Evolutionary conservation across 1,140 invertebrate species (phyloP).

Genomic region (Caenorhabditis elegans): WBcel235 BX284603.4:5587501-5588000

Average conservation of each 20-base stretch:
- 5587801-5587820: neutral
- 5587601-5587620: conserved; percentile 10
- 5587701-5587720: conserved; percentile 2
- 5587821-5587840: neutral
- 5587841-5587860: neutral
- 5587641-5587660: neutral
- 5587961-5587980: neutral
- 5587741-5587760: neutral
- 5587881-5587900: conserved; percentile 3
- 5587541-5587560: neutral
- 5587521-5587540: neutral
- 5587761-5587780: neutral
- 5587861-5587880: neutral
- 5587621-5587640: neutral
- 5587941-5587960: neutral
- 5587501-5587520: neutral
- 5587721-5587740: neutral
- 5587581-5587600: neutral
- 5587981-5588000: neutral
- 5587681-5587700: neutral
- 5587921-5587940: neutral
- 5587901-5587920: neutral
- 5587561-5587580: neutral
- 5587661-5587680: neutral
- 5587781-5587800: neutral